These are phyloP conservation scores for Anticlea derivata DNA, from an alignment of 2,888 invertebrate species.

Conservation along the genomic window DNA sequence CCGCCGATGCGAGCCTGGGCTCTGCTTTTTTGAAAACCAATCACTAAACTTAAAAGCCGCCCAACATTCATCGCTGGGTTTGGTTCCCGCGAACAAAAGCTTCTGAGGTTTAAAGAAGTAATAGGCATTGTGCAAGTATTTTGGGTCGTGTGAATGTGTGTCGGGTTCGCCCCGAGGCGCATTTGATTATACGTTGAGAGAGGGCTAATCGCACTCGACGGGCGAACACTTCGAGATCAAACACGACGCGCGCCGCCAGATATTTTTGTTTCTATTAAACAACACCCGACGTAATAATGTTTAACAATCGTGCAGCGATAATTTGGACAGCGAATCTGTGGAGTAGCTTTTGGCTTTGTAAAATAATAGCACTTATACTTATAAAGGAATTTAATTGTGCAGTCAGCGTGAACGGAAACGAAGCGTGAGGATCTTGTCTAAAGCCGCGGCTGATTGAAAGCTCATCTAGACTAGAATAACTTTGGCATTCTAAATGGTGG, in stretches of 20 bases:
- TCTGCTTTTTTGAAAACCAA: constrained; percentile 57
- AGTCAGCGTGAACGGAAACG: no score
- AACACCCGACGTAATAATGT: constrained; percentile 85
- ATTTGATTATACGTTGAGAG: constrained; percentile 84
- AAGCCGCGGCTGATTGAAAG: no score
- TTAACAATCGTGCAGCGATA: constrained; percentile 84
- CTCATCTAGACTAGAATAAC: no score
- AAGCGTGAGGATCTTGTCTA: no score
- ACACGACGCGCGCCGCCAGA: constrained; percentile 84
- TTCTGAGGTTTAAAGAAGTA: constrained; percentile 28
- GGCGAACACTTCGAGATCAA: constrained; percentile 84
- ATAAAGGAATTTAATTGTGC: no score
- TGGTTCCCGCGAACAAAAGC: not conserved
- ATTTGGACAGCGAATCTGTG: constrained; percentile 63
- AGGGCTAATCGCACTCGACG: constrained; percentile 83
- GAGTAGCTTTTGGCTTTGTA: constrained; percentile 44
- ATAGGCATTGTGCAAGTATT: constrained; percentile 42
- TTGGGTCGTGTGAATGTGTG: constrained; percentile 38
- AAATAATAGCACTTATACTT: not conserved
- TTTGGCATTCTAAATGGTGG: no score
- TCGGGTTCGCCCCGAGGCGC: constrained; percentile 73
- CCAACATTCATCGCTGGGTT: constrained; percentile 37
- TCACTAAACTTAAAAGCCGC: constrained; percentile 14
- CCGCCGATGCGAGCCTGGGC: constrained; percentile 71
- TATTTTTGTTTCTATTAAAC: constrained; percentile 85